These are phyloP conservation scores for Agriotes lineatus DNA, from an alignment of 2,888 invertebrate species.

Conservation along the genomic window DNA sequence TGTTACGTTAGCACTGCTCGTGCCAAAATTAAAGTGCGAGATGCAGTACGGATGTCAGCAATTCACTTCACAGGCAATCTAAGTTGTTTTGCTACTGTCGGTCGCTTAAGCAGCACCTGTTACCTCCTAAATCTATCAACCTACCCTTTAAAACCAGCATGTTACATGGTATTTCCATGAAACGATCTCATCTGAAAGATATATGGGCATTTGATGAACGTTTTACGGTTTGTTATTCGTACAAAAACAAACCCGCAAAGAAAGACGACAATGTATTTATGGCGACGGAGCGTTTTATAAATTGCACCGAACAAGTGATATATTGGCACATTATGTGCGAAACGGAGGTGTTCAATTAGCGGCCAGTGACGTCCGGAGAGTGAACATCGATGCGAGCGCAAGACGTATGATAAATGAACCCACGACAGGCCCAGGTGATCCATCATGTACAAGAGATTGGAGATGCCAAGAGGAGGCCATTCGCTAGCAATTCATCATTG, in stretches of 20 bases:
- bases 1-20: slow-evolving; percentile 18
- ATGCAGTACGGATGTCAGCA: slow-evolving; percentile 42
- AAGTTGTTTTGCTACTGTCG: slow-evolving; percentile 42
- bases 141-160: slow-evolving; percentile 47
- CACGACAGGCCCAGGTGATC: slow-evolving; percentile 65
- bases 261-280: slow-evolving; percentile 53
- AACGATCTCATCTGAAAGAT: slow-evolving; percentile 52
- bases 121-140: slow-evolving; percentile 56
- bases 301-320: slow-evolving; percentile 44
- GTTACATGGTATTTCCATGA: slow-evolving; percentile 45
- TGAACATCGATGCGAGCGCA: slow-evolving; percentile 47
- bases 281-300: slow-evolving; percentile 46
- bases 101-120: slow-evolving; percentile 53
- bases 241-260: slow-evolving; percentile 55
- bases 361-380: slow-evolving; percentile 52
- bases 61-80: slow-evolving; percentile 43
- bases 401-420: slow-evolving; percentile 64
- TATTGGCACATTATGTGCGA: slow-evolving; percentile 49
- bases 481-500: slow-evolving; percentile 56
- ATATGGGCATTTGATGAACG: slow-evolving; percentile 56
- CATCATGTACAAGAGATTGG: slow-evolving; percentile 67
- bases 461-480: slow-evolving; percentile 61
- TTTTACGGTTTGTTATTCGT: slow-evolving; percentile 57
- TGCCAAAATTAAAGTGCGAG: slow-evolving; percentile 39
- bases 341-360: slow-evolving; percentile 52